These are phyloP conservation scores for Salminus brasiliensis DNA, from an alignment of 2,113 vertebrate species.

Conservation along the genomic window DNA sequence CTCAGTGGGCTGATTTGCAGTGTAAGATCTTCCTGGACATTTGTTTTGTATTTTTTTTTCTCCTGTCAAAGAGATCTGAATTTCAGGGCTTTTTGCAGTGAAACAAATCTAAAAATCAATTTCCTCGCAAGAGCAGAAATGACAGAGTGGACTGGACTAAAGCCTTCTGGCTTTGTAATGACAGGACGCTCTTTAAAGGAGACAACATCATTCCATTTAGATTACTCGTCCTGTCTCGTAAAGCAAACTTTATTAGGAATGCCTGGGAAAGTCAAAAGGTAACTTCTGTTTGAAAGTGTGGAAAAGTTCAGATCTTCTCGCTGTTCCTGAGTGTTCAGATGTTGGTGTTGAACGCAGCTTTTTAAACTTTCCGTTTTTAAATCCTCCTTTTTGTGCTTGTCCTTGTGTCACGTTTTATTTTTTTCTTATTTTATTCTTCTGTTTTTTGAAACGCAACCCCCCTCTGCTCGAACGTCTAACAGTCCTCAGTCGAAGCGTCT, in stretches of 20 bases:
- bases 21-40: conserved; percentile 32
- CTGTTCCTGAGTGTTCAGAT: neutral
- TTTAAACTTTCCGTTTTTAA: neutral
- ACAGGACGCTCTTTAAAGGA: conserved; percentile 19
- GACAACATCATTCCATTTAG: conserved; percentile 30
- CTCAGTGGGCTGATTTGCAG: conserved; percentile 12
- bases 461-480: neutral
- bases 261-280: conserved; percentile 20
- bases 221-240: conserved; percentile 30
- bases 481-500: conserved; percentile 46
- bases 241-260: conserved; percentile 43
- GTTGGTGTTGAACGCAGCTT: no score
- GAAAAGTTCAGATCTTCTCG: neutral
- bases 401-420: conserved; percentile 24
- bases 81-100: conserved; percentile 17
- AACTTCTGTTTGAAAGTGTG: conserved; percentile 11
- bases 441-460: neutral
- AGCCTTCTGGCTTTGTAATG: neutral
- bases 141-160: conserved; percentile 23
- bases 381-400: conserved; percentile 38
- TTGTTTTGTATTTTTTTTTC: neutral
- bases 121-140: conserved; percentile 22
- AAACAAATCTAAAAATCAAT: conserved; percentile 47
- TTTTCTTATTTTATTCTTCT: no score
- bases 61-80: conserved; percentile 11